phyloP scores from a whole-genome alignment of 1,140 invertebrate species.

The Temnothorax curvispinosus region DNA sequence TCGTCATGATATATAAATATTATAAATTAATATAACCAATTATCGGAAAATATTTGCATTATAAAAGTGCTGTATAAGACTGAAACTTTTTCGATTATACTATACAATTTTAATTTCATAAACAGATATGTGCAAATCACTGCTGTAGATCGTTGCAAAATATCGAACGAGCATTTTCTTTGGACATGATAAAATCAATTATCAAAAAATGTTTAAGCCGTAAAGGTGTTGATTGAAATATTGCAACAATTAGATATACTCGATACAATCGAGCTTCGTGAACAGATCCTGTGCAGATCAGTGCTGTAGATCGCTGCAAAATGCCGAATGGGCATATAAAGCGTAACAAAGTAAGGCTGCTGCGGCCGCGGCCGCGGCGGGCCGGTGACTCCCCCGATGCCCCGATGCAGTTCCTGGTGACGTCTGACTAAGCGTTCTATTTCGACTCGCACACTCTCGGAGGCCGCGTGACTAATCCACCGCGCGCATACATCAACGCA shows the following conservation, averaged over 20 bases:
- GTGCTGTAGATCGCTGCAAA: slow-evolving; percentile 1
- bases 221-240: neutral
- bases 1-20: neutral
- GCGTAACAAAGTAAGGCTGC: slow-evolving; percentile 63
- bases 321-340: slow-evolving; percentile 58
- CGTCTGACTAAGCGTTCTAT: slow-evolving; percentile 80
- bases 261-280: neutral
- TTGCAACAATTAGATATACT: neutral
- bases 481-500: slow-evolving; percentile 70
- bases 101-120: neutral
- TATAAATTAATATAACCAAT: neutral
- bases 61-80: neutral
- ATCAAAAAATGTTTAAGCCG: neutral
- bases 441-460: slow-evolving; percentile 71
- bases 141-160: neutral
- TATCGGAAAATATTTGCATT: neutral
- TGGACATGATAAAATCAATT: neutral
- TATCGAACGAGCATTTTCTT: neutral
- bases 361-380: slow-evolving; percentile 5
- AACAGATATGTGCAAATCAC: neutral
- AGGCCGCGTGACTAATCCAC: slow-evolving; percentile 74
- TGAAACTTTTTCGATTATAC: neutral
- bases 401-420: slow-evolving; percentile 70
- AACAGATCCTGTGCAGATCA: neutral
- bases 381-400: slow-evolving; percentile 68